Base-by-base conservation (phyloP, 2,888 invertebrate genomes). In the Drosophila buzzatii region DNA sequence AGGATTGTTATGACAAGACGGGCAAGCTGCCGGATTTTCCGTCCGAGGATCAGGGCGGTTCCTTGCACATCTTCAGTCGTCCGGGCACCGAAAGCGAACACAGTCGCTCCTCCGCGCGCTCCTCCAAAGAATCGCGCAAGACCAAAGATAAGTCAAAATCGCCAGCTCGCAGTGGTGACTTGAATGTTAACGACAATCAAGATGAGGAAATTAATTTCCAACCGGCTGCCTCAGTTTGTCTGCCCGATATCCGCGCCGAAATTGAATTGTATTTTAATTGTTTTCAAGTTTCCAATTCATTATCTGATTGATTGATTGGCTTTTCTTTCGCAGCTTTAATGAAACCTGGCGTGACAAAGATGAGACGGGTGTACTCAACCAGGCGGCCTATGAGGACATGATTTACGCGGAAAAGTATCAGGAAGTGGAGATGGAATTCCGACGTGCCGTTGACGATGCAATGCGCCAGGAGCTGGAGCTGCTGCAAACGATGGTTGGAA, bases 21-120 rank as follows among this genome's bases (percentile, higher is more conserved):
- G 97, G 96, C 33, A 96, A 96, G 90, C 96, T 99, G 88, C 99
- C 99, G 0, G 98, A 98, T 81, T 96, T 98, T 85, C 99, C 99
- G 0, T 96, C 97, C 3, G 97, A 97, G 76, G 98, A 99, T 89
- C 96, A 97, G 82, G 98, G 98, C 9, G 98, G 98, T 0, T 98
- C 98, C 0, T 94, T 96, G 80, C 94, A 96, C 72, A 95, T 98
- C 93, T 96, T 98, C 78, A 97, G 96, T 82, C 94, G 97, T 83
- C 96, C 96, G 93, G 96, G 95, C n/a, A 96, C 96, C 6, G 97
- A 96, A 59, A 97, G 97, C 91, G 96, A 96, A 86, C 92, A 96
- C 8, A 97, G 97, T 85, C 96, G 97, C 91, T 96, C 96, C 0
- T 97, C 97, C 0, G 96, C 95, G 0, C 94, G 95, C 3, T 96